Evolutionary conservation across 2,888 invertebrate species (phyloP), one percentile per base, ranked within the genome.

Genomic region (Acanthosepion esculentum): DNA sequence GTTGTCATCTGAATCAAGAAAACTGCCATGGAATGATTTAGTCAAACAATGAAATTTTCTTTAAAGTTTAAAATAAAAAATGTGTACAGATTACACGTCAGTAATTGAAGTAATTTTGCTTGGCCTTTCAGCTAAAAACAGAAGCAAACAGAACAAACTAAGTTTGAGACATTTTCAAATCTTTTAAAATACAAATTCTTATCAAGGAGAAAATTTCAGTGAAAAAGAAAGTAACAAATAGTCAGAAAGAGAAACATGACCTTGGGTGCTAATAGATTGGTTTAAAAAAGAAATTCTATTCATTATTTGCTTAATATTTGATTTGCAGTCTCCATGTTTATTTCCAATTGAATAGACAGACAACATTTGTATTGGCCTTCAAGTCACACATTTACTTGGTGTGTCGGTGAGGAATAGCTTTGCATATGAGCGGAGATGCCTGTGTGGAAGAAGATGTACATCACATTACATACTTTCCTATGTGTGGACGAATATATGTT

Each of bases 291-390:
- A 12, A 78, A 78, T n/a, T 78, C n/a, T n/a, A 3, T 78, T 78
- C n/a, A n/a, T 78, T 78, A 78, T 78, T 78, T 78, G 78, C n/a
- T 78, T 78, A 78, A 78, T 78, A 78, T 78, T 78, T 18, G 33
- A 78, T 78, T 78, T 78, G 78, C n/a, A 78, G 78, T 78, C n/a
- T 78, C 78, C 78, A 78, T 78, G n/a, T 78, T 78, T 78, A 33
- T 78, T 78, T 78, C 78, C 78, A 78, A 78, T 78, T 78, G 78
- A 33, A 78, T 78, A 78, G n/a, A 78, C 78, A 78, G 78, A 78
- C 78, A 78, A 78, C 78, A 78, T 78, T 78, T 78, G 78, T 18
- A 78, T 78, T 33, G 78, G 78, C 78, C 78, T 78, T 78, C 78
- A 33, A 78, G n/a, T 78, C n/a, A n/a, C 33, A 78, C n/a, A 33